These are phyloP conservation scores for Nestor notabilis DNA, from an alignment of 2,113 vertebrate species.

Conservation along the genomic window DNA sequence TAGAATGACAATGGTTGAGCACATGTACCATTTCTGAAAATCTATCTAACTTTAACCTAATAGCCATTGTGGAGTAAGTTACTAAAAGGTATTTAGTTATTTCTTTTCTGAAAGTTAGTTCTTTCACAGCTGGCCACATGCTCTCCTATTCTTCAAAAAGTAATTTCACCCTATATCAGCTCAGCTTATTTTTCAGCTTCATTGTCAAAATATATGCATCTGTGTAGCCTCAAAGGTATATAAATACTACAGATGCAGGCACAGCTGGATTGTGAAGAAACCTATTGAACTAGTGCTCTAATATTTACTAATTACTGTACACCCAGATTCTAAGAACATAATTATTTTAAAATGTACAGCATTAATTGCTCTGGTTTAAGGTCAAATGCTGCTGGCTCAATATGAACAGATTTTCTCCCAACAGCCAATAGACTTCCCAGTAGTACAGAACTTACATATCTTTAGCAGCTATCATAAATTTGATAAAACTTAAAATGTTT, in stretches of 20 bases:
- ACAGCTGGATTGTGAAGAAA: neutral
- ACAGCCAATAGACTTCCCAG: neutral
- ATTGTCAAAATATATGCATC: neutral
- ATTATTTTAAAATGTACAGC: neutral
- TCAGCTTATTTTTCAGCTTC: neutral
- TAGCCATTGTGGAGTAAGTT: neutral
- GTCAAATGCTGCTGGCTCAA: neutral
- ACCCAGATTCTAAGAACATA: neutral
- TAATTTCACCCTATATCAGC: neutral
- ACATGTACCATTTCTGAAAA: neutral
- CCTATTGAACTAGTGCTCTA: neutral
- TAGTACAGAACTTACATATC: accelerated
- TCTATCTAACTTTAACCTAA: neutral
- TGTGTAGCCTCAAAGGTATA: neutral
- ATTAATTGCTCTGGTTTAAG: neutral
- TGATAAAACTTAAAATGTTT: neutral
- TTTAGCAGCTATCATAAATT: neutral
- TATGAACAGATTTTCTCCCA: neutral
- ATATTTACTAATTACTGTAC: neutral
- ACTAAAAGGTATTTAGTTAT: neutral
- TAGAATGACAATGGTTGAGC: neutral
- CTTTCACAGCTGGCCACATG: neutral
- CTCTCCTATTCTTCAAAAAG: neutral
- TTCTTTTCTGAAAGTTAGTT: neutral
- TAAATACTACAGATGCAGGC: neutral